A percentile compares a stretch with the other conserved stretches of the same genome.
These are phyloP conservation scores for Hyaena hyaena DNA, from an alignment of 2,113 vertebrate genomes.

Conservation along the genomic window DNA sequence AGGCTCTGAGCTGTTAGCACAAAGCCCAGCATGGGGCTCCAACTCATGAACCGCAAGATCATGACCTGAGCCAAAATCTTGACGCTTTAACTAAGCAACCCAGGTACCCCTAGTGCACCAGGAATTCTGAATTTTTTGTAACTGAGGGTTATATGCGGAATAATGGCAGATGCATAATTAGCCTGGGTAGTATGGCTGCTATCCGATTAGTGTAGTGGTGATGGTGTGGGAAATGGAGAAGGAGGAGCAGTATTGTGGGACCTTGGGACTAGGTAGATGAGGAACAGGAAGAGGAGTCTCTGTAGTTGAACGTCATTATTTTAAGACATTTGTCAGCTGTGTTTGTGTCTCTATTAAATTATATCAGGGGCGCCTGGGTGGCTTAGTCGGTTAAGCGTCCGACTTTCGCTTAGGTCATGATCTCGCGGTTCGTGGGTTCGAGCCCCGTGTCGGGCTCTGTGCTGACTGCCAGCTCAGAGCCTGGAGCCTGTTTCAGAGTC, in stretches of 20 bases:
- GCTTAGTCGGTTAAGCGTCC: no score
- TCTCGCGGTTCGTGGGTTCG: no score
- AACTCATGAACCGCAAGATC: no score
- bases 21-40: no score
- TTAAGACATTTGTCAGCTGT: slow-evolving; percentile 11
- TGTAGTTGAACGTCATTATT: background rate
- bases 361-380: background rate
- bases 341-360: slow-evolving; percentile 17
- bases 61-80: no score
- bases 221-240: background rate
- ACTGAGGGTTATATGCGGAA: background rate
- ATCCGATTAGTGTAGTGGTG: background rate
- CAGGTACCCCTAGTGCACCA: background rate
- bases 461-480: no score
- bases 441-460: no score
- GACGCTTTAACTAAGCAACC: no score
- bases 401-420: no score
- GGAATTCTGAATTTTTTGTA: background rate
- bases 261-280: background rate
- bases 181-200: background rate
- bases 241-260: background rate
- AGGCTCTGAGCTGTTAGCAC: no score
- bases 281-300: background rate
- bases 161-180: background rate
- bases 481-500: no score